Conservation (phyloP, 2,797 vertebrate genomes). For the Premnoplex brunnescens region DNA sequence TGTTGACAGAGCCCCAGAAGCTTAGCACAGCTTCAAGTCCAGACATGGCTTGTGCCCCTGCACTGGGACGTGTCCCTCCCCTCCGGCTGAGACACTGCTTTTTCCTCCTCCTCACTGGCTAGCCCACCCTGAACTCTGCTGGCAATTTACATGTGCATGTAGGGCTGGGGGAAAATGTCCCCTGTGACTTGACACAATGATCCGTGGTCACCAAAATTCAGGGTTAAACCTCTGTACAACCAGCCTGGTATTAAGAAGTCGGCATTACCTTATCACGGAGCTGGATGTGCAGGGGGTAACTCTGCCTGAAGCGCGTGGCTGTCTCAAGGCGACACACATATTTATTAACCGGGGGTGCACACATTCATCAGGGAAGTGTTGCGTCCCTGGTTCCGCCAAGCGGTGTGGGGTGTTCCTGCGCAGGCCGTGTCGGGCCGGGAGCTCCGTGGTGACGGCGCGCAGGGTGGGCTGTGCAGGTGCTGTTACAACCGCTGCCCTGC, state of each 20-base stretch:
- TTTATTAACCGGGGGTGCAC: background rate
- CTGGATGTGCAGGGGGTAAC: no score
- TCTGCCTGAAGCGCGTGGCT: background rate
- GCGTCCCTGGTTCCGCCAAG: no score
- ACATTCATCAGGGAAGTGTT: background rate
- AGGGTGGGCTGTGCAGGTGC: no score
- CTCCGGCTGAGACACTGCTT: background rate
- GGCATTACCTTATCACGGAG: background rate
- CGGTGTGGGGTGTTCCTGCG: no score
- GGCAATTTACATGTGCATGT: no score
- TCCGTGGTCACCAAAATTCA: background rate
- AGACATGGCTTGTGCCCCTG: background rate
- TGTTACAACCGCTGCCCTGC: no score
- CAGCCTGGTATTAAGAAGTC: background rate
- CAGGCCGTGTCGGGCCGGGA: no score
- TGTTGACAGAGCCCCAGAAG: background rate
- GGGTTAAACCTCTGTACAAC: background rate
- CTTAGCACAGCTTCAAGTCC: background rate
- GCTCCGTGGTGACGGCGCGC: no score
- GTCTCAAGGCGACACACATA: no score
- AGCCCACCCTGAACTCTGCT: background rate
- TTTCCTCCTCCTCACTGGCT: background rate
- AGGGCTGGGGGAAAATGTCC: no score
- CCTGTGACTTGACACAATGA: accelerated
- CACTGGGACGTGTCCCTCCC: background rate